Base-by-base conservation (phyloP, 2,113 vertebrate species). In the Lipophrys pholis region DNA sequence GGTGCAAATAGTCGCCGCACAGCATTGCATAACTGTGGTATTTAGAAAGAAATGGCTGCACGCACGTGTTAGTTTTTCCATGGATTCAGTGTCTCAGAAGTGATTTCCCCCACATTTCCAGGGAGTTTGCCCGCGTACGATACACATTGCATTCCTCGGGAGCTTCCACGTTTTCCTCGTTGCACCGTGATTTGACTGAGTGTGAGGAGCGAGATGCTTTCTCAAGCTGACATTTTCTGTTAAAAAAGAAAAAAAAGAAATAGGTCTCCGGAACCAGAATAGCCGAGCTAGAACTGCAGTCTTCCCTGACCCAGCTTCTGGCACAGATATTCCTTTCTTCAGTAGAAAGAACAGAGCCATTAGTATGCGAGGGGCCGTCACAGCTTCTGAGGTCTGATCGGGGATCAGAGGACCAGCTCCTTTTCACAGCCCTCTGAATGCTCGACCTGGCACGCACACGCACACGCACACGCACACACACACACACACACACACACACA, bases 311-410 rank as follows among this genome's bases (percentile, higher is more conserved):
- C 82, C 52, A 62, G 75, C 78, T 75, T 68, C 81, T 78, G 61
- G 65, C 78, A 74, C 76, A 73, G 74, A 78, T 78, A 63, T 54
- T 71, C 51, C 21, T 30, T 30, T 62, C 63, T 21, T 80, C 72
- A 69, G 74, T 53, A 1, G 36, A 59, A 70, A 80, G 81, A 74
- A 65, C 83, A 56, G 83, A 38, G 49, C 48, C 68, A 88, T 93
- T 87, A 91, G 87, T 88, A 90, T 93, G 90, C 89, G 85, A 85
- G 84, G 85, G 76, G 78, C 78, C 67, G 69, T 88, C 87, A 85
- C 80, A 80, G 82, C 87, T 90, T 84, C 77, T 71, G 81, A 79
- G 70, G 81, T 87, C 89, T 87, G 84, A 83, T 85, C 62, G 78
- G 83, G 86, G 82, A 83, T 74, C 71, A 81, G 73, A 86, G 80